Conservation (phyloP, 2,113 vertebrate species). For the Lophotis ruficrista region DNA sequence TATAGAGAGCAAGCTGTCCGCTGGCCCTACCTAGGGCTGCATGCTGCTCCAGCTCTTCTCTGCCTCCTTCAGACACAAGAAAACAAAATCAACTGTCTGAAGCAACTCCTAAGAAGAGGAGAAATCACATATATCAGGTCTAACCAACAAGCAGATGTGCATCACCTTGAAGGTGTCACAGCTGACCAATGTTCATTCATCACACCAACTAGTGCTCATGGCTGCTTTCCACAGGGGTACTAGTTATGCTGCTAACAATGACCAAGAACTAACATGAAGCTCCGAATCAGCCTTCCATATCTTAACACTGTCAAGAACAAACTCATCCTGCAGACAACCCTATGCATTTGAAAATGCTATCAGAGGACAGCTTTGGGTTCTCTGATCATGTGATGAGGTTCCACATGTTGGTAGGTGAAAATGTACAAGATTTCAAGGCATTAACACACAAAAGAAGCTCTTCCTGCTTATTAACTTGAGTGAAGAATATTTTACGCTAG, state of each 20-base stretch:
- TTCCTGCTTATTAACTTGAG: not conserved
- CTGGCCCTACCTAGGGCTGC: too few species aligned
- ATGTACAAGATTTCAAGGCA: not conserved
- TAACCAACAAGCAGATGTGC: not conserved
- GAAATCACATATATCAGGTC: not conserved
- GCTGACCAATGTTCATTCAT: not conserved
- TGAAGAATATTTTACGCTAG: not conserved
- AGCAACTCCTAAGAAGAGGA: not conserved
- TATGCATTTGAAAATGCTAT: not conserved
- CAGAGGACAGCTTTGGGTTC: not conserved
- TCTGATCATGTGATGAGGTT: not conserved
- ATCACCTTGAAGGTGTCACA: not conserved
- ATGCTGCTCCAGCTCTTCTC: not conserved
- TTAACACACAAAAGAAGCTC: not conserved
- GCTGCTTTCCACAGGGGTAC: not conserved
- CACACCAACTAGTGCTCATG: not conserved
- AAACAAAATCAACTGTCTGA: not conserved
- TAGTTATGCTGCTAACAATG: not conserved
- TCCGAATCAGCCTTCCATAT: not conserved
- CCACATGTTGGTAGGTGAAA: fast-evolving
- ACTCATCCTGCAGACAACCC: not conserved
- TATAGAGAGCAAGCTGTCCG: not conserved
- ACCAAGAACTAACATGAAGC: not conserved
- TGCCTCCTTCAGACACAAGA: not conserved
- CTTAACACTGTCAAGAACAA: not conserved